Evolutionary conservation across 2,797 vertebrate species (phyloP).

Genomic region (Crenichthys baileyi): DNA sequence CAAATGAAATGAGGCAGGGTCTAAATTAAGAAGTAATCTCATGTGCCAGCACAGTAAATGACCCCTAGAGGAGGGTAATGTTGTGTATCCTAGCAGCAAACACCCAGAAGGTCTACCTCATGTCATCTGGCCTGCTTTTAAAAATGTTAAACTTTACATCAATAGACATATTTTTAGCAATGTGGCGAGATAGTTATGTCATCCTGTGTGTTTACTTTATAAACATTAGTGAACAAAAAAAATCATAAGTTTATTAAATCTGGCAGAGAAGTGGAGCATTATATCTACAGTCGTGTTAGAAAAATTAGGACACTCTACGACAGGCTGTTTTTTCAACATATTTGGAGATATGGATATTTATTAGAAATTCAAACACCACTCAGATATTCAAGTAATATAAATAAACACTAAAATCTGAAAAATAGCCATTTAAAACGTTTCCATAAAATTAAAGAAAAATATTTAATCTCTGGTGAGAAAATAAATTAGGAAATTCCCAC

Average conservation of each 20-base stretch:
- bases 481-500: too few relatives aligned
- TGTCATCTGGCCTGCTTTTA: not conserved
- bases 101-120: constrained; percentile 18
- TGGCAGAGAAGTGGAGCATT: not conserved
- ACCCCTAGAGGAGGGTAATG: constrained; percentile 12
- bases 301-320: too few relatives aligned
- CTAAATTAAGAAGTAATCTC: constrained; percentile 49
- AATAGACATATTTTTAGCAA: not conserved
- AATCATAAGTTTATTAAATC: not conserved
- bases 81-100: constrained; percentile 29
- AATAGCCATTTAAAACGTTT: too few relatives aligned
- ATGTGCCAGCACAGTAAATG: constrained; percentile 46
- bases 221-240: not conserved
- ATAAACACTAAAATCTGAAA: too few relatives aligned
- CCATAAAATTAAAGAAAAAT: too few relatives aligned
- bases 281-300: too few relatives aligned
- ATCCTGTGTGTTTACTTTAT: not conserved
- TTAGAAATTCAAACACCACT: too few relatives aligned
- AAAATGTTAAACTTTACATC: not conserved
- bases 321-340: too few relatives aligned
- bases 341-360: too few relatives aligned
- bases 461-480: too few relatives aligned
- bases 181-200: too few relatives aligned
- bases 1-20: constrained; percentile 49
- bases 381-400: too few relatives aligned